phyloP scores from a whole-genome alignment of 2,888 invertebrate genomes.

The Ormyrus thymus region DNA sequence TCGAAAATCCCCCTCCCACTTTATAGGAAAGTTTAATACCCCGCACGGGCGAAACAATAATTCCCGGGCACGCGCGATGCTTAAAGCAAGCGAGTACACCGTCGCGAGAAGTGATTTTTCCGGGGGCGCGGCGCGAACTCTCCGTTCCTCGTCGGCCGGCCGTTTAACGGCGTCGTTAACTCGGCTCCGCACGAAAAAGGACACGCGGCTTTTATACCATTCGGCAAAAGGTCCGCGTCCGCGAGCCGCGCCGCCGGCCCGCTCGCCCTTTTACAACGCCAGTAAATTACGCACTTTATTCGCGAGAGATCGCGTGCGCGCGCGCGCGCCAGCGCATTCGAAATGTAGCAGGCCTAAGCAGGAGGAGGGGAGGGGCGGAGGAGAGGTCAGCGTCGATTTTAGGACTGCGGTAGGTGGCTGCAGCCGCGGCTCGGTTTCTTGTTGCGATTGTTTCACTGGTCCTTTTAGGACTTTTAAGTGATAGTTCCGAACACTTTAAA shows the following conservation, averaged over 20 bases:
- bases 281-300: conserved; percentile 73
- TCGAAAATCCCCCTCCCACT: conserved; percentile 7
- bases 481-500: no score
- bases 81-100: no score
- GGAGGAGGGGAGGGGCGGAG: no score
- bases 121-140: conserved; percentile 64
- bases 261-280: conserved; percentile 68
- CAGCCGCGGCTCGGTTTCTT: no score
- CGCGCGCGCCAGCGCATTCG: not conserved
- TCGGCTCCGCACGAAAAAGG: conserved; percentile 59
- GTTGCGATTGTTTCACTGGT: conserved; percentile 42
- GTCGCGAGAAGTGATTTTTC: conserved; percentile 8
- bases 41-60: conserved; percentile 26
- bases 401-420: conserved; percentile 66
- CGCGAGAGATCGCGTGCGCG: conserved; percentile 45
- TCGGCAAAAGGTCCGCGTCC: conserved; percentile 26
- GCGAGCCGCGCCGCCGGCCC: conserved; percentile 21
- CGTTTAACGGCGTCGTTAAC: conserved; percentile 74
- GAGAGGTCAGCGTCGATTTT: conserved; percentile 61
- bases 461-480: no score
- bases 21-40: conserved; percentile 34
- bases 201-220: conserved; percentile 55
- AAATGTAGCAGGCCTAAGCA: not conserved
- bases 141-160: conserved; percentile 64
- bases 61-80: not conserved